Percentiles rank a stretch among this genome's conserved stretches.
phyloP scores from a whole-genome alignment of 2,888 invertebrate genomes.

The Ommatoiulus sabulosus region DNA sequence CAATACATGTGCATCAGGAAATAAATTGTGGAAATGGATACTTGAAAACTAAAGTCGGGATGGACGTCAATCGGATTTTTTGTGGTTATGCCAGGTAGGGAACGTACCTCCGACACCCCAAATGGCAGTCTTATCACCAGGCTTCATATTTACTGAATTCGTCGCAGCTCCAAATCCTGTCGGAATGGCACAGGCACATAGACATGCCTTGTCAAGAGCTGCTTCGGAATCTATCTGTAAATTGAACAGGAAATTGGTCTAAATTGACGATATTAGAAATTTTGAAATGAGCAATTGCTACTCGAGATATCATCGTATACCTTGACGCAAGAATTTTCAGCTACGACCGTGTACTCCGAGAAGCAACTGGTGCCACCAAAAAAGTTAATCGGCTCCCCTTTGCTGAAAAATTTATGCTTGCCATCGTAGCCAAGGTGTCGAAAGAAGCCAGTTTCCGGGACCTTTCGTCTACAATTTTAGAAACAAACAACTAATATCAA shows the following conservation, averaged over 20 bases:
- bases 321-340: slow-evolving; percentile 55
- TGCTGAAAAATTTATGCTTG: background rate
- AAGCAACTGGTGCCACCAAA: slow-evolving; percentile 23
- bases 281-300: background rate
- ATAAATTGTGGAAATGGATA: too few relatives aligned
- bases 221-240: slow-evolving; percentile 52
- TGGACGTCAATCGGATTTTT: too few relatives aligned
- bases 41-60: too few relatives aligned
- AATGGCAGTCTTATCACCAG: slow-evolving; percentile 48
- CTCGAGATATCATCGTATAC: background rate
- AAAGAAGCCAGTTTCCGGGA: background rate
- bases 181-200: slow-evolving; percentile 47
- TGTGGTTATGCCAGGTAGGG: too few relatives aligned
- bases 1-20: too few relatives aligned
- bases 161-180: slow-evolving; percentile 51
- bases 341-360: slow-evolving; percentile 49
- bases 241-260: background rate
- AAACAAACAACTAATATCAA: too few relatives aligned
- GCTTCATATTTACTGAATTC: slow-evolving; percentile 18
- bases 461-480: background rate
- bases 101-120: slow-evolving; percentile 53
- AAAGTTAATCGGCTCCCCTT: slow-evolving; percentile 34
- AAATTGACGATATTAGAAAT: background rate
- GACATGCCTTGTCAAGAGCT: background rate
- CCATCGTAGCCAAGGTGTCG: slow-evolving; percentile 31